Percentiles rank a stretch among this genome's conserved stretches.
phyloP scores from a whole-genome alignment of 1,140 invertebrate genomes.

The Cephus cinctus region DNA sequence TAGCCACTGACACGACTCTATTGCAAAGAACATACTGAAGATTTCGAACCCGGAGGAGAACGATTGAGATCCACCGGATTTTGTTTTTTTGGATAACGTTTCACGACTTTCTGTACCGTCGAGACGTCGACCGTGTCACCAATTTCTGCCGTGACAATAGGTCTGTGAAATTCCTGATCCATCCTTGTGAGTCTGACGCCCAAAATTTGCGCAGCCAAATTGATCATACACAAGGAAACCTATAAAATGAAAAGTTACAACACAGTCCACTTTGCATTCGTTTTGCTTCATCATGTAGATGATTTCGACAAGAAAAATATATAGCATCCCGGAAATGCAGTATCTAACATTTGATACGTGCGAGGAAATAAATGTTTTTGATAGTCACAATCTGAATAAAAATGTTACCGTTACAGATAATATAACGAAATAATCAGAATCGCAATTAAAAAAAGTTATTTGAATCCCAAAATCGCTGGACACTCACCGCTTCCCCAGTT shows the following conservation, averaged over 20 bases:
- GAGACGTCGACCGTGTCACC: conserved; percentile 49
- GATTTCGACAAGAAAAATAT: no score
- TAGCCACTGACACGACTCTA: no score
- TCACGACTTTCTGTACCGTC: conserved; percentile 38
- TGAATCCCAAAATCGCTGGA: no score
- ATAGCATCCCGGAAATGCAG: no score
- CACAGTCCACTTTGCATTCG: no score
- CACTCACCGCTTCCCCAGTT: conserved; percentile 82
- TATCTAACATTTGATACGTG: no score
- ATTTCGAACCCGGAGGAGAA: conserved; percentile 38
- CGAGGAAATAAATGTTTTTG: no score
- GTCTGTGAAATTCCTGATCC: conserved; percentile 67
- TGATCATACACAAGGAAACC: conserved; percentile 64
- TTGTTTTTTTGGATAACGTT: conserved; percentile 43
- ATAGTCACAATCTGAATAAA: no score
- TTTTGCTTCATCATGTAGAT: no score
- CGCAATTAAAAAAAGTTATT: no score
- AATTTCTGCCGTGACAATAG: conserved; percentile 68
- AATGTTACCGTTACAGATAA: no score
- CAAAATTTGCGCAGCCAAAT: conserved; percentile 66
- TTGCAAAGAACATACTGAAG: conserved; percentile 41
- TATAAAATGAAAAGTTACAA: conserved; percentile 37
- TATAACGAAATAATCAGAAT: no score
- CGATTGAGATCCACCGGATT: conserved; percentile 32
- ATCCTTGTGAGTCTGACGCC: conserved; percentile 64